phyloP scores from a whole-genome alignment of 2,797 vertebrate genomes.

The Telmatherina bonti region DNA sequence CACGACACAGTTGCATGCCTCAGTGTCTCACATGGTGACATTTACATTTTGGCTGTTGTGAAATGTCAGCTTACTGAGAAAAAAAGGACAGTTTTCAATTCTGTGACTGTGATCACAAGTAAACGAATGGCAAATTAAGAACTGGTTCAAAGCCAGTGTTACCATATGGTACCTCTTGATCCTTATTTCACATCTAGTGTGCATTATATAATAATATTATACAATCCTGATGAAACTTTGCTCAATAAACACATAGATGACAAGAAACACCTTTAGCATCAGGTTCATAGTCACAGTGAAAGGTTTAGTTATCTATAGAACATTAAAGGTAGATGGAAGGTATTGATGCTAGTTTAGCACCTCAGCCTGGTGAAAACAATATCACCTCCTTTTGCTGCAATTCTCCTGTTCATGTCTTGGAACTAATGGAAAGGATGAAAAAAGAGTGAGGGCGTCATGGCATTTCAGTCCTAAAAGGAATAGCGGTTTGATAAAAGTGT shows the following conservation, averaged over 20 bases:
- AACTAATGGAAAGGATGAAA: slow-evolving; percentile 26
- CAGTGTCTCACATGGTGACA: slow-evolving; percentile 48
- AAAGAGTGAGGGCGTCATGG: background rate
- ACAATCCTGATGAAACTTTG: slow-evolving; percentile 4
- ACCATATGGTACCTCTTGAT: slow-evolving; percentile 44
- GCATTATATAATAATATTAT: slow-evolving; percentile 28
- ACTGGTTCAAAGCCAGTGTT: slow-evolving; percentile 35
- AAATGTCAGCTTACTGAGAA: slow-evolving; percentile 67
- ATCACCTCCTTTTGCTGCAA: slow-evolving; percentile 35
- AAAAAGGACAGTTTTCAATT: slow-evolving; percentile 32
- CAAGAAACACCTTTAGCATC: slow-evolving; percentile 28
- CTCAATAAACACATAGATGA: too few species aligned
- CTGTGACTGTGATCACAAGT: slow-evolving; percentile 27
- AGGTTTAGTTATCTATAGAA: slow-evolving; percentile 67
- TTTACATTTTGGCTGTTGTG: slow-evolving; percentile 63
- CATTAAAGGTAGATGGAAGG: slow-evolving; percentile 69
- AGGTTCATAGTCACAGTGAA: slow-evolving; percentile 54
- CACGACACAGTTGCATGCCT: slow-evolving; percentile 39
- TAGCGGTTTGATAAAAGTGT: slow-evolving; percentile 13
- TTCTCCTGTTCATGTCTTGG: slow-evolving; percentile 43
- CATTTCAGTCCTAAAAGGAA: slow-evolving; percentile 16
- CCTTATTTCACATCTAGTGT: slow-evolving; percentile 26
- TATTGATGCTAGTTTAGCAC: slow-evolving; percentile 58
- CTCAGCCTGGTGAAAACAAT: slow-evolving; percentile 61
- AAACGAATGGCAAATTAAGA: slow-evolving; percentile 28